Base-by-base conservation (phyloP, 2,797 vertebrate species). In the Mormyrus proboscirostris region DNA sequence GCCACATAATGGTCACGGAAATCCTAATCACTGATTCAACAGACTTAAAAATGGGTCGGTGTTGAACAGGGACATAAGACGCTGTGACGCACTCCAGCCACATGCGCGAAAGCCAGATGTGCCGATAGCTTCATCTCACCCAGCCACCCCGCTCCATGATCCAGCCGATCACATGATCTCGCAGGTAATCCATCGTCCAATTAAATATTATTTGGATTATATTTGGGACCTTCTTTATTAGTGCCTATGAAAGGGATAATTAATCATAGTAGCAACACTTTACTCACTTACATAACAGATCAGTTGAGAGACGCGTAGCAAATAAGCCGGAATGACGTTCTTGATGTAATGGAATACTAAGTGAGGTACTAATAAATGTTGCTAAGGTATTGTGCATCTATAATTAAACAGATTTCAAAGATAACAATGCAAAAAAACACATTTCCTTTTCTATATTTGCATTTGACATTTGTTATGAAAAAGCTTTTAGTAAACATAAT, bases 151-250 rank as follows among this genome's bases (percentile, higher is more conserved):
- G 76, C 55, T 89, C 76, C n/a, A 79, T 47, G 22, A 89, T 89
- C 88, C 88, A 89, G 55, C 55, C 62, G 53, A 89, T 50, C 22
- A 89, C 88, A 84, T 89, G 51, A 6, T 89, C 88, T 41, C 88
- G 76, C 76, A 89, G 38, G 88, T 89, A 89, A 76, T 89, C 88
- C 41, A 89, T 62, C n/a, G 88, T 89, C 88, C 88, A 89, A 53
- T n/a, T 50, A 47, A 89, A 84, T 59, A 89, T 89, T 79, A 79
- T 65, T 10, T 9, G 79, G 14, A 89, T 84, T 82, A 89, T 50
- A 29, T 89, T 79, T 57, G 53, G 88, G 55, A 89, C 14, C 10
- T 89, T 89, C 16, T 57, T 59, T 82, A 62, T 57, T 10, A 89
- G 41, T 22, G 88, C 88, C 88, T 85, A 53, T 6, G 2, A 85